Conservation (phyloP, 2,888 invertebrate species). For the Drosophila fungiperda region DNA sequence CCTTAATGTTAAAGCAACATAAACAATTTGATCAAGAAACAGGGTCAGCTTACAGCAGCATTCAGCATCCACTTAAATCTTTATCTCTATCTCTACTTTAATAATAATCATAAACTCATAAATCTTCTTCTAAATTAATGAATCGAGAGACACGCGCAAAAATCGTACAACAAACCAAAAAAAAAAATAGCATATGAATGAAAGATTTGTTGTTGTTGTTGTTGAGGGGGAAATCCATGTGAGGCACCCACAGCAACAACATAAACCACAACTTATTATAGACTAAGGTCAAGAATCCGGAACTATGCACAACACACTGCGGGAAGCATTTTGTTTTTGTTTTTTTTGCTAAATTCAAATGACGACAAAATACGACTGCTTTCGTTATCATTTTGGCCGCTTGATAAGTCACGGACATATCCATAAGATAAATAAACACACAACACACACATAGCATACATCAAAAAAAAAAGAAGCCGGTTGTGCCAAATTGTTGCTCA, state of each 20-base stretch:
- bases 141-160: slow-evolving; percentile 65
- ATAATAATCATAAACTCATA: slow-evolving; percentile 72
- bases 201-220: not conserved
- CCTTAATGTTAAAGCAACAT: slow-evolving; percentile 19
- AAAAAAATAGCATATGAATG: not conserved
- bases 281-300: slow-evolving; percentile 83
- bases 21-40: slow-evolving; percentile 66
- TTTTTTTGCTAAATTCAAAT: slow-evolving; percentile 65
- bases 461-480: slow-evolving; percentile 13
- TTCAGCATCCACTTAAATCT: slow-evolving; percentile 42
- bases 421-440: slow-evolving; percentile 65
- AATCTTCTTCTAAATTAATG: slow-evolving; percentile 66
- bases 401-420: slow-evolving; percentile 76
- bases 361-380: slow-evolving; percentile 32
- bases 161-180: slow-evolving; percentile 12
- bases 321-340: slow-evolving; percentile 44
- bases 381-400: slow-evolving; percentile 74
- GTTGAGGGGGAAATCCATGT: slow-evolving; percentile 4
- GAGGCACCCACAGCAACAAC: slow-evolving; percentile 7
- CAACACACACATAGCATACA: not conserved
- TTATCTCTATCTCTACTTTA: slow-evolving; percentile 63
- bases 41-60: slow-evolving; percentile 45
- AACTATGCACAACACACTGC: slow-evolving; percentile 55
- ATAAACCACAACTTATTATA: slow-evolving; percentile 61
- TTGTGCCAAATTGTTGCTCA: slow-evolving; percentile 52